Evolutionary conservation across 2,888 invertebrate genomes (phyloP), one percentile per base, ranked within the genome.

Genomic region (Helobdella robusta): DNA sequence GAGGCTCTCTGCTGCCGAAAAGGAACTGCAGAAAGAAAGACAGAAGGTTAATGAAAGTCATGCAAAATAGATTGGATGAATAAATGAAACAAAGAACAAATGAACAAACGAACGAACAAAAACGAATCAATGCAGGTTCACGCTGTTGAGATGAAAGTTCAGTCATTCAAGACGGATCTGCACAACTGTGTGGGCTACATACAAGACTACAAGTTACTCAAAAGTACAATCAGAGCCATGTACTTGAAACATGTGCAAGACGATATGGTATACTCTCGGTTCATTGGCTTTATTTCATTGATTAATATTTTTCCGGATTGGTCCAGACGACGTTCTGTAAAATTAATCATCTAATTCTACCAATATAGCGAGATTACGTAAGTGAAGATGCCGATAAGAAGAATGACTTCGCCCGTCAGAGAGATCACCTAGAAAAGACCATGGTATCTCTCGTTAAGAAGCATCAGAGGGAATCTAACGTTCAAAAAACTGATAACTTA

Each of bases 131-230:
- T 40, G 28, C 32, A 77, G 75, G 78, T 78, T 58, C 74, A 78
- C 66, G 78, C 79, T 68, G 76, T 76, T 44, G 79, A 80, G 69
- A 77, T 78, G 5, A 85, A 74, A 40, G 75, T 91, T 40, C 85
- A 86, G 72, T 85, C 85, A 73, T 87, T 93, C 69, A 86, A 88
- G 77, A 86, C 86, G 59, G 91, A 92, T 73, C 83, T 93, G 61
- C 87, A 88, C 73, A 84, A 87, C 69, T 86, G 88, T 75, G 87
- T 89, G 5, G 86, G 86, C 0, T 84, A 86, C 69, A 85, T 91
- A 52, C 88, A 89, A 75, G 86, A 90, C 72, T 86, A 89, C 0
- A 80, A 84, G 77, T 76, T 85, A 67, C 75, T 85, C 34, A 85
- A 84, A 75, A 79, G 79, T 28, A 79, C 80, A 46, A 79, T 85